Conservation (phyloP, 2,888 invertebrate species). For the Hypsopygia costalis region DNA sequence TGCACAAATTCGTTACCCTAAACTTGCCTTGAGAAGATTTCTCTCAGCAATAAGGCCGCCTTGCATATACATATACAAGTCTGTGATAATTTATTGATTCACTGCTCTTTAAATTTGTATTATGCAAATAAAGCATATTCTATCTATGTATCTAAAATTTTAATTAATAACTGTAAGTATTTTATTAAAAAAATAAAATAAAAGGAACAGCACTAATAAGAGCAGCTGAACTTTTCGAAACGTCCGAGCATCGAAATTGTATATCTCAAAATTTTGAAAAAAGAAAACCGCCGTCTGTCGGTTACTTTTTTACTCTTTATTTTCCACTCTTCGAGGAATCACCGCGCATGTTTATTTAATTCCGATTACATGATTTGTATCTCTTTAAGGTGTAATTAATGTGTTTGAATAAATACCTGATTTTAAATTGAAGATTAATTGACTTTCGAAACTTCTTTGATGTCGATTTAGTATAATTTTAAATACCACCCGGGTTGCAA, state of each 20-base stretch:
- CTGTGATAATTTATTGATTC: too few relatives aligned
- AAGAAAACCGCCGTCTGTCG: neutral
- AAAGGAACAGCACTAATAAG: neutral
- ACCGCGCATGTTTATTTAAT: slow-evolving; percentile 5
- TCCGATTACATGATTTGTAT: neutral
- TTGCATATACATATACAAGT: too few relatives aligned
- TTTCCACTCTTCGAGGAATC: slow-evolving; percentile 1
- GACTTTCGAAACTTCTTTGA: neutral
- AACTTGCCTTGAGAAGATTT: too few relatives aligned
- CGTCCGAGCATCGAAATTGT: neutral
- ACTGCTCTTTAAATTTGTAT: too few relatives aligned
- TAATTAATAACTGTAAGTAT: too few relatives aligned
- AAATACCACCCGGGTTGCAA: too few relatives aligned
- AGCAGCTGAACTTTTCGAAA: neutral
- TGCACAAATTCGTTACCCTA: too few relatives aligned
- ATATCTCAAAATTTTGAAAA: neutral
- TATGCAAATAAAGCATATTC: too few relatives aligned
- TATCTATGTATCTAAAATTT: too few relatives aligned
- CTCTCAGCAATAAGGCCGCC: too few relatives aligned
- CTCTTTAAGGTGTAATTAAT: neutral
- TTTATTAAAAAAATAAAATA: slow-evolving; percentile 4
- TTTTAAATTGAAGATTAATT: neutral
- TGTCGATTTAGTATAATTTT: too few relatives aligned
- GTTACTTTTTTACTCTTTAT: neutral
- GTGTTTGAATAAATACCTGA: neutral